phyloP scores from a whole-genome alignment of 2,888 invertebrate species.

The Eristalinus sepulchralis region DNA sequence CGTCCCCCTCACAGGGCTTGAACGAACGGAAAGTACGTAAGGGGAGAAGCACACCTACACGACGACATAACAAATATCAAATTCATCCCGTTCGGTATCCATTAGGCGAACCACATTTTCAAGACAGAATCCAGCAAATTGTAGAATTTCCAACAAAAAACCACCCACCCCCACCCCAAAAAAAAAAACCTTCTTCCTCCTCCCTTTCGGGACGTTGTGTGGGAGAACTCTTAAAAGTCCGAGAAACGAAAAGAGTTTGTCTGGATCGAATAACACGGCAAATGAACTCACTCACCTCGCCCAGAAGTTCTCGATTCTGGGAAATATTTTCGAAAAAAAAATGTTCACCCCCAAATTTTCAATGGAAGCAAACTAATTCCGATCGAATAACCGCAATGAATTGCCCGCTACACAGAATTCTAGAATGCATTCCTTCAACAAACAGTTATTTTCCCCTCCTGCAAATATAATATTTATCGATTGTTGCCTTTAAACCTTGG shows the following conservation, averaged over 20 bases:
- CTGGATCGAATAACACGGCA: not conserved
- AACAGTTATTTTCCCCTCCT: not conserved
- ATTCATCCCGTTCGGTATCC: not conserved
- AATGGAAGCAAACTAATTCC: not conserved
- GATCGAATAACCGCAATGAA: not conserved
- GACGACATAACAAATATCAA: not conserved
- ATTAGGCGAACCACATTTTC: not conserved
- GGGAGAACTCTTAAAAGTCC: not conserved
- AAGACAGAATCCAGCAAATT: not conserved
- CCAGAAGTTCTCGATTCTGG: not conserved
- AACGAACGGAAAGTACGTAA: not conserved
- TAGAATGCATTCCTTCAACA: not conserved
- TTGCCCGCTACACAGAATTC: not conserved
- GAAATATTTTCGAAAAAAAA: not conserved
- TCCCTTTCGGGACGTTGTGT: not conserved
- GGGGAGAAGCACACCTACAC: not conserved
- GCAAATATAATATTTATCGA: not conserved
- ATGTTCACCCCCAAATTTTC: not conserved
- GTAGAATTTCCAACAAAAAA: not conserved
- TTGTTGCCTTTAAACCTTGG: not conserved
- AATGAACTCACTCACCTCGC: not conserved
- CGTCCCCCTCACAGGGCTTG: not conserved
- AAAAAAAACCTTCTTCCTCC: not conserved
- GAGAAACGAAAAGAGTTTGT: not conserved
- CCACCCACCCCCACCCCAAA: not conserved